Conservation (phyloP, 2,113 vertebrate genomes). For the Gallinago undulata region DNA sequence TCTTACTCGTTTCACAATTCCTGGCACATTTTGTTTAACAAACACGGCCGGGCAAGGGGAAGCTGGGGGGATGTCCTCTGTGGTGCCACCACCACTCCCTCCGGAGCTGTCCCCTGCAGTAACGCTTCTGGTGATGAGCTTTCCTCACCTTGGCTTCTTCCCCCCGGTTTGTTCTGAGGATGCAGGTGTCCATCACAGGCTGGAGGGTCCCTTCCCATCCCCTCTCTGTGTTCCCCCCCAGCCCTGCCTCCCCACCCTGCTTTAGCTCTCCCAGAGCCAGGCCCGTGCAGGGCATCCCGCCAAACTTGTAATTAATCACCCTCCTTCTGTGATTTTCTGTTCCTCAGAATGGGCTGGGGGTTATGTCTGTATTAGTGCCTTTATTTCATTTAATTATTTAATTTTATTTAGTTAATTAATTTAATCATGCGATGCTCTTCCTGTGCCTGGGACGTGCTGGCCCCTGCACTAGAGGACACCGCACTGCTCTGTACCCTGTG, state of each 20-base stretch:
- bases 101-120: accelerated
- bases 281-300: too few relatives aligned
- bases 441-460: background rate
- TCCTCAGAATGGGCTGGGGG: background rate
- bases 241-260: too few relatives aligned
- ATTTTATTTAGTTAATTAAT: too few relatives aligned
- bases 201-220: background rate
- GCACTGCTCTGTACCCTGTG: accelerated
- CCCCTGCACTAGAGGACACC: background rate
- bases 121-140: background rate
- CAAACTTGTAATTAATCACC: background rate
- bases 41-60: background rate
- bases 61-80: background rate
- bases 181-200: background rate
- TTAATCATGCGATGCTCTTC: background rate
- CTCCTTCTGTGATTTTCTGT: background rate
- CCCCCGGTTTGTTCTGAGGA: background rate
- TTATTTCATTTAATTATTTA: background rate
- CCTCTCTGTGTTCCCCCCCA: too few relatives aligned
- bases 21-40: too few relatives aligned
- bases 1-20: too few relatives aligned
- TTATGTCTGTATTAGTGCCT: background rate
- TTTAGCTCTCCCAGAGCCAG: background rate
- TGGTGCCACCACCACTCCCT: accelerated
- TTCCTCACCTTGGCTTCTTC: background rate